phyloP scores from a whole-genome alignment of 2,113 vertebrate species.

The Pogona vitticeps region DNA sequence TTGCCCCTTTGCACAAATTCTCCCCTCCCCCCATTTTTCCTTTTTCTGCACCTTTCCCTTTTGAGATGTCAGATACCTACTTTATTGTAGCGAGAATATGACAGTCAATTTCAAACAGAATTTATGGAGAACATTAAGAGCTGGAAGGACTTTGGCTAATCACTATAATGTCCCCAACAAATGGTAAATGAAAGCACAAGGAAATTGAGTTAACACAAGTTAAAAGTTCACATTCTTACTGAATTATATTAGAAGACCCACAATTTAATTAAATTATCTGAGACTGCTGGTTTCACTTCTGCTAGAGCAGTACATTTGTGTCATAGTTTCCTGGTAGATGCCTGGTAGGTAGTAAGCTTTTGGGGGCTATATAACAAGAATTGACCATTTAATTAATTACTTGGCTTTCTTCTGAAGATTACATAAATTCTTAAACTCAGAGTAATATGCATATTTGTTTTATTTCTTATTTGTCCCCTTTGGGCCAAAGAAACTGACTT shows the following conservation, averaged over 20 bases:
- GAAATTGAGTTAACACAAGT: slow-evolving; percentile 85
- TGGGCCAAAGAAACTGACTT: slow-evolving; percentile 34
- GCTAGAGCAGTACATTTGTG: slow-evolving; percentile 65
- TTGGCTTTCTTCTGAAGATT: slow-evolving; percentile 46
- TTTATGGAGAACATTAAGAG: slow-evolving; percentile 84
- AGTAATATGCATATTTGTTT: slow-evolving; percentile 30
- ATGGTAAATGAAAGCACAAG: slow-evolving; percentile 86
- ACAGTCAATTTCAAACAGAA: slow-evolving; percentile 85
- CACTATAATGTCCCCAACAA: slow-evolving; percentile 84
- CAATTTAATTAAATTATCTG: slow-evolving; percentile 83
- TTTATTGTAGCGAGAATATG: slow-evolving; percentile 81
- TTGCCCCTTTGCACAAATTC: not conserved
- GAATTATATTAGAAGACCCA: slow-evolving; percentile 80
- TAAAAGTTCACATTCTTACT: slow-evolving; percentile 85
- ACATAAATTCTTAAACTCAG: not conserved
- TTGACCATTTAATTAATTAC: not conserved
- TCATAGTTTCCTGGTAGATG: slow-evolving; percentile 65
- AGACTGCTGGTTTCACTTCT: slow-evolving; percentile 76
- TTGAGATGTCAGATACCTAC: slow-evolving; percentile 78
- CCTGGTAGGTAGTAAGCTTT: slow-evolving; percentile 62
- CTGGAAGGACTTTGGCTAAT: slow-evolving; percentile 83
- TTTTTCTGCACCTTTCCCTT: slow-evolving; percentile 47
- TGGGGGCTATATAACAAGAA: slow-evolving; percentile 56
- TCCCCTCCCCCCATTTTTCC: not conserved
- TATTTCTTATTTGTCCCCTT: slow-evolving; percentile 48